Evolutionary conservation across 2,113 vertebrate species (phyloP).

Genomic region (Naja naja): DNA sequence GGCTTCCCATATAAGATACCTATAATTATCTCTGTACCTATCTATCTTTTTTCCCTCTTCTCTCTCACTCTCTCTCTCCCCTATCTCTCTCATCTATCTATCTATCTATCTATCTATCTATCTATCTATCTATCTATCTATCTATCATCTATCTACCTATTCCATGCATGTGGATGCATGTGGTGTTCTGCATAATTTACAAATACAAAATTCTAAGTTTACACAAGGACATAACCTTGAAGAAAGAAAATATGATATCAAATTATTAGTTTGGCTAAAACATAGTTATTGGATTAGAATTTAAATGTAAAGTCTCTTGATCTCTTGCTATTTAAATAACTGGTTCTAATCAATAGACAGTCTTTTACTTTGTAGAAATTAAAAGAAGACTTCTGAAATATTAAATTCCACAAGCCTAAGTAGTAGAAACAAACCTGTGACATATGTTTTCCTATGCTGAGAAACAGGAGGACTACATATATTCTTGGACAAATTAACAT

Average conservation of each 20-base stretch:
- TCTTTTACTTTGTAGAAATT: not conserved
- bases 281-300: not conserved
- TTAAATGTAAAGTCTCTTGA: not conserved
- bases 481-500: not conserved
- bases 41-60: too few relatives aligned
- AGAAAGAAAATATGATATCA: not conserved
- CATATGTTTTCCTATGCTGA: slow-evolving; percentile 1
- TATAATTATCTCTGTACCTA: too few relatives aligned
- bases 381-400: not conserved
- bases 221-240: not conserved
- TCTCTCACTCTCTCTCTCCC: fast-evolving
- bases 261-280: not conserved
- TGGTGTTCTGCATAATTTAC: not conserved
- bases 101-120: too few relatives aligned
- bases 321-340: not conserved
- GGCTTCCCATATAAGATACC: not conserved
- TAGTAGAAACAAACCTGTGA: slow-evolving; percentile 16
- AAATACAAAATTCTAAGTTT: not conserved
- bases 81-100: fast-evolving
- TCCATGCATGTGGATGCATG: not conserved
- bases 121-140: too few relatives aligned
- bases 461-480: not conserved
- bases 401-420: not conserved
- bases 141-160: not conserved
- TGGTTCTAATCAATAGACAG: not conserved